Percentiles rank a stretch among this genome's conserved stretches.
phyloP scores from a whole-genome alignment of 2,113 vertebrate genomes.

The Lycocorax pyrrhopterus region DNA sequence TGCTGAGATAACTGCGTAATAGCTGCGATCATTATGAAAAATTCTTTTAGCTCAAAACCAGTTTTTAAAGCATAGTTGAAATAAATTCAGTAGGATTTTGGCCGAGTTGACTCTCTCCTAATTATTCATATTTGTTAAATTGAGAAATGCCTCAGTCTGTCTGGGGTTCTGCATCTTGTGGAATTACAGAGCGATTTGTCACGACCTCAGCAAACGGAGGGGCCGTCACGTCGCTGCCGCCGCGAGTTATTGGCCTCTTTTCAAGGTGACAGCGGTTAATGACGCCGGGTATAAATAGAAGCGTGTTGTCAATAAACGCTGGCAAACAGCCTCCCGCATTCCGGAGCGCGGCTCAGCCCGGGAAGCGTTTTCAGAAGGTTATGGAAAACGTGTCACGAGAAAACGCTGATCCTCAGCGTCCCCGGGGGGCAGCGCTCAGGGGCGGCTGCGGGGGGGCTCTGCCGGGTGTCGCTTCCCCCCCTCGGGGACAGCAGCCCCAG shows the following conservation, averaged over 20 bases:
- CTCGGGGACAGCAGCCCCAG: neutral
- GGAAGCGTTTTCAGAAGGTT: neutral
- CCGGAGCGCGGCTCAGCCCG: neutral
- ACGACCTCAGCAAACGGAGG: neutral
- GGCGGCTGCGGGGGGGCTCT: neutral
- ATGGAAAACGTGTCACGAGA: neutral
- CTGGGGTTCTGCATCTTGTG: neutral
- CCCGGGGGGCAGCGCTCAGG: fast-evolving
- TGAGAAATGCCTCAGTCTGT: neutral
- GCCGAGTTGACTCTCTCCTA: neutral
- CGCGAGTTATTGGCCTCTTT: neutral
- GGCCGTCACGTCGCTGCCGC: neutral
- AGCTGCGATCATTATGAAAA: neutral
- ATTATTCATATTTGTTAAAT: neutral
- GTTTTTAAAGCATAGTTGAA: neutral
- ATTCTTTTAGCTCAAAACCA: neutral
- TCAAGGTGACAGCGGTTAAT: neutral
- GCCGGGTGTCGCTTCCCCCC: fast-evolving
- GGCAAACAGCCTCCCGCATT: neutral
- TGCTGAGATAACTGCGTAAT: neutral
- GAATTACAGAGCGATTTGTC: neutral
- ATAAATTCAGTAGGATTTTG: neutral
- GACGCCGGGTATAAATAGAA: neutral
- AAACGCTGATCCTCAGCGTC: fast-evolving
- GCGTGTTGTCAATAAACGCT: neutral